These are phyloP conservation scores for Zeugodacus cucurbitae DNA, from an alignment of 1,140 invertebrate genomes.

Conservation along the genomic window DNA sequence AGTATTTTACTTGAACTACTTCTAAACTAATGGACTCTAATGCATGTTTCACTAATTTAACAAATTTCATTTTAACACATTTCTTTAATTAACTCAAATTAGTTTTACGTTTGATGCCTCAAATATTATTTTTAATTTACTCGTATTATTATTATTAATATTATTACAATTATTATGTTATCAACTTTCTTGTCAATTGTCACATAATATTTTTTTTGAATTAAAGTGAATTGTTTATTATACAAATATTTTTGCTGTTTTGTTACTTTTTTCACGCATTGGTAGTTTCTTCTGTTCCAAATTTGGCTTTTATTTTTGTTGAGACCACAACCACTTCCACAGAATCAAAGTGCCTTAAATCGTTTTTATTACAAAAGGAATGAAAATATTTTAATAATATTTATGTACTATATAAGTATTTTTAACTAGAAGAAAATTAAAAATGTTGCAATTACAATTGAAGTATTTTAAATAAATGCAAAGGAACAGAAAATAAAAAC, in stretches of 20 bases:
- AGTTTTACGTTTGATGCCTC: background rate
- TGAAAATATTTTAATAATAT: background rate
- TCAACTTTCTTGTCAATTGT: background rate
- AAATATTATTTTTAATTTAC: background rate
- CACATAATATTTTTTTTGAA: background rate
- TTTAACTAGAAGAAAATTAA: background rate
- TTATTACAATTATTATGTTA: too few species aligned
- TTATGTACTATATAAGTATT: background rate
- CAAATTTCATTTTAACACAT: background rate
- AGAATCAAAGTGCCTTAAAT: slow-evolving; percentile 25
- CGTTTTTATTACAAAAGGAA: background rate
- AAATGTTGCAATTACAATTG: background rate
- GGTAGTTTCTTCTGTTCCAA: background rate
- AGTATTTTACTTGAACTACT: background rate
- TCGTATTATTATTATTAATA: background rate
- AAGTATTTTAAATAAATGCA: background rate
- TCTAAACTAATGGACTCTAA: too few species aligned
- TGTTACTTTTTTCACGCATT: background rate
- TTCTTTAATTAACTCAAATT: background rate
- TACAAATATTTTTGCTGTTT: background rate
- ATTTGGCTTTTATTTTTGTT: background rate
- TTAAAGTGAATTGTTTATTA: slow-evolving; percentile 1
- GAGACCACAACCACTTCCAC: background rate
- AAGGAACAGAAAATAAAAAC: too few species aligned
- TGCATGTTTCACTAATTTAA: background rate